Evolutionary conservation across 2,888 invertebrate species (phyloP), one percentile per base, ranked within the genome.

Genomic region (Myopa tessellatipennis): DNA sequence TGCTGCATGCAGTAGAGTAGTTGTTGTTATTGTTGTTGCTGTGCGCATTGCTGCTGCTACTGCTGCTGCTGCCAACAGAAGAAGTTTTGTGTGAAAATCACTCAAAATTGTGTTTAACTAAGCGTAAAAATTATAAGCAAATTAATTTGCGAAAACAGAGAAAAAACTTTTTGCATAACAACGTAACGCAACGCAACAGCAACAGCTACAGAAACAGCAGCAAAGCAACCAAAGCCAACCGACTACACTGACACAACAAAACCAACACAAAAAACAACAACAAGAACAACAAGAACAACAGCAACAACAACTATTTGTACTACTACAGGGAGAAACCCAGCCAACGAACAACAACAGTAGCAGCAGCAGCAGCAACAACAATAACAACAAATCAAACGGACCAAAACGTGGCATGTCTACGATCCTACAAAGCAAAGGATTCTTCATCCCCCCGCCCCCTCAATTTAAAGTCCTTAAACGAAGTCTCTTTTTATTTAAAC

Each of bases 61-160:
- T 74, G 38, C 65, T 67, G 67, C 4, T 38, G 45, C 45, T 10
- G 61, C 8, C 16, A 34, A 50, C 18, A 26, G 26, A 68, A 75
- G 68, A 58, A 68, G 68, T 80, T 81, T 82, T 85, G 84, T 85
- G 85, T 84, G 86, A 86, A 87, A 87, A 85, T 87, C 87, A 86
- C 86, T 87, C 87, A 85, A 87, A 87, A 88, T 86, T 85, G 85
- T 87, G 87, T 88, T 88, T 88, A 88, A 88, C 88, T 88, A 88
- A 88, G 88, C 88, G 86, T 88, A 87, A 88, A 88, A 88, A 88
- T 88, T 88, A 88, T 88, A 88, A 88, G 88, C 88, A 88, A 88
- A 88, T 88, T 88, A 88, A 88, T 88, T 88, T 88, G 86, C 83
- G 82, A 85, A 85, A 74, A 74, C 65, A 67, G 50, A 74, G 45